These are phyloP conservation scores for Rhynchonycteris naso DNA, from an alignment of 2,797 vertebrate genomes.

Conservation along the genomic window DNA sequence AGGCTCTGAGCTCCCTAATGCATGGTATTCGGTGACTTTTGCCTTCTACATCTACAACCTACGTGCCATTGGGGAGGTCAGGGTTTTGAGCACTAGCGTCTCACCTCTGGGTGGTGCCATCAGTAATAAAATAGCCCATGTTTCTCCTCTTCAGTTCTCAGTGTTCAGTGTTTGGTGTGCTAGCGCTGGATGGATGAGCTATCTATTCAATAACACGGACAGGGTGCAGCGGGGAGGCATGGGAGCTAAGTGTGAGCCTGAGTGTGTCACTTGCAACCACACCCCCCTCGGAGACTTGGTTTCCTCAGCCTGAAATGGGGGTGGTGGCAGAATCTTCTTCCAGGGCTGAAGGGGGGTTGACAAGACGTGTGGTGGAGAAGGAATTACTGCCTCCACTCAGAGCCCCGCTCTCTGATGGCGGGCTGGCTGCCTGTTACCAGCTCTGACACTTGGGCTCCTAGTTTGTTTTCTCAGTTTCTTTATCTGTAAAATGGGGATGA, in stretches of 20 bases:
- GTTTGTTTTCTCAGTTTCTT: neutral
- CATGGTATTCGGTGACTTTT: neutral
- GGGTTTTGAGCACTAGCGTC: neutral
- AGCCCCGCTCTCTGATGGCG: neutral
- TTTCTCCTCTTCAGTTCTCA: neutral
- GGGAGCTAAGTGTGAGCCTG: too few relatives aligned
- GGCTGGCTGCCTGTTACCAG: neutral
- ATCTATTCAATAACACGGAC: too few relatives aligned
- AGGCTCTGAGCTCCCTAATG: neutral
- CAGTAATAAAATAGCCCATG: neutral
- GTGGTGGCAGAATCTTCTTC: neutral
- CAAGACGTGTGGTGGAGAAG: neutral
- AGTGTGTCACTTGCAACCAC: neutral
- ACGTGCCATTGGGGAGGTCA: fast-evolving
- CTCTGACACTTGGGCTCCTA: neutral
- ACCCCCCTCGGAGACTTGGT: neutral
- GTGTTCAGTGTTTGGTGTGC: neutral
- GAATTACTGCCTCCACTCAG: neutral
- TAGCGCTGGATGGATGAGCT: too few relatives aligned
- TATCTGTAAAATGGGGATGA: neutral
- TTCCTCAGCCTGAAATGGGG: neutral
- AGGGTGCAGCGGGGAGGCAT: neutral
- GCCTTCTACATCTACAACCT: neutral
- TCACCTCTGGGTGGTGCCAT: neutral
- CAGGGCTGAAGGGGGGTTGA: neutral